These are phyloP conservation scores for Cottus gobio DNA, from an alignment of 2,113 vertebrate genomes.

Conservation along the genomic window DNA sequence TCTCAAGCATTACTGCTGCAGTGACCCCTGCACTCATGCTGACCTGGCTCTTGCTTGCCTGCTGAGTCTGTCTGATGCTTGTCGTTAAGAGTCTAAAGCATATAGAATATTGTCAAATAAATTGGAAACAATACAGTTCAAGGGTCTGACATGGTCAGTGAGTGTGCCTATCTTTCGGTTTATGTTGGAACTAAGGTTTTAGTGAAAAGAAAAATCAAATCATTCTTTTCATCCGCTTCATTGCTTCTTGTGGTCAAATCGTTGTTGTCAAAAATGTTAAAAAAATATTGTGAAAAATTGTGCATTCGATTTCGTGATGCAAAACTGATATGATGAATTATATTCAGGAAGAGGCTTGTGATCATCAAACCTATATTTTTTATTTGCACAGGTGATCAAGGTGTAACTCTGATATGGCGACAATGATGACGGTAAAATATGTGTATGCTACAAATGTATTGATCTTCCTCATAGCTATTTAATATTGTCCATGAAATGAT, in stretches of 20 bases:
- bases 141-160: constrained; percentile 18
- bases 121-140: constrained; percentile 32
- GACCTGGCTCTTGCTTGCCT: constrained; percentile 38
- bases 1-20: constrained; percentile 49
- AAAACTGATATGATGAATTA: constrained; percentile 11
- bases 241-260: constrained; percentile 42
- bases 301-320: neutral
- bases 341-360: neutral
- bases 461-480: neutral
- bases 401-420: neutral
- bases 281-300: constrained; percentile 13
- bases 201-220: constrained; percentile 10
- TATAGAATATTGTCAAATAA: constrained; percentile 27
- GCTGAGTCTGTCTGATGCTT: constrained; percentile 52
- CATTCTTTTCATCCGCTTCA: constrained; percentile 27
- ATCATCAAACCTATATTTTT: neutral
- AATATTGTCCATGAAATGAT: neutral
- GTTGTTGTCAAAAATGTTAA: constrained; percentile 31
- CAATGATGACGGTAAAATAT: constrained; percentile 2
- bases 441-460: neutral
- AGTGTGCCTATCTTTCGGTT: constrained; percentile 30
- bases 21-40: constrained; percentile 43
- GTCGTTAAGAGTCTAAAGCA: constrained; percentile 35
- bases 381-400: constrained; percentile 12
- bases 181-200: constrained; percentile 23